Evolutionary conservation across 2,113 vertebrate genomes (phyloP).

Genomic region (Anas platyrhynchos): DNA sequence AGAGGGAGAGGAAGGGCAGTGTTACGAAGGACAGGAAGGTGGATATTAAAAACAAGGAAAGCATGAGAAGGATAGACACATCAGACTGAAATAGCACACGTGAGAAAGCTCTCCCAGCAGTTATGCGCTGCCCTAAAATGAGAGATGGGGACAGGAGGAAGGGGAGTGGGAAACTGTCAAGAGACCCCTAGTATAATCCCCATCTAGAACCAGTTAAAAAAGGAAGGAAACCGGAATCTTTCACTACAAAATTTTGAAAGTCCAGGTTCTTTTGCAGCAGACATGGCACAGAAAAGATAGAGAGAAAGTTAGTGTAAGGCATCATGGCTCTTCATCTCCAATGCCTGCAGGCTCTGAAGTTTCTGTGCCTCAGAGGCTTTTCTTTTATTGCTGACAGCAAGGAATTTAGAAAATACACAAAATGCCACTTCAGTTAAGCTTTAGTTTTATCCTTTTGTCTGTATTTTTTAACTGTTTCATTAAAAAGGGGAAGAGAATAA

Average conservation of each 20-base stretch:
- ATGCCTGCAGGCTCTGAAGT: neutral
- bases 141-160: neutral
- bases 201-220: neutral
- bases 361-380: neutral
- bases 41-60: constrained; percentile 28
- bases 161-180: rapidly evolving
- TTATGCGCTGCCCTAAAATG: rapidly evolving
- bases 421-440: neutral
- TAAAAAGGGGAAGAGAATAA: neutral
- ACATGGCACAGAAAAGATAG: neutral
- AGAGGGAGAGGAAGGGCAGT: constrained; percentile 52
- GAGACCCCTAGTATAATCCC: neutral
- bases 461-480: neutral
- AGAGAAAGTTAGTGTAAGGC: neutral
- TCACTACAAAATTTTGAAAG: neutral
- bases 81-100: constrained; percentile 21
- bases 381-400: neutral
- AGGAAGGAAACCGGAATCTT: neutral
- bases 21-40: constrained; percentile 33
- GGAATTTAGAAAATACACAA: constrained; percentile 37
- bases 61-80: neutral
- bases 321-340: neutral
- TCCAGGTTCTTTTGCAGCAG: neutral
- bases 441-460: constrained; percentile 30
- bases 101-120: constrained; percentile 16